phyloP scores from a whole-genome alignment of 2,797 vertebrate genomes.

The Mormyrus proboscirostris region DNA sequence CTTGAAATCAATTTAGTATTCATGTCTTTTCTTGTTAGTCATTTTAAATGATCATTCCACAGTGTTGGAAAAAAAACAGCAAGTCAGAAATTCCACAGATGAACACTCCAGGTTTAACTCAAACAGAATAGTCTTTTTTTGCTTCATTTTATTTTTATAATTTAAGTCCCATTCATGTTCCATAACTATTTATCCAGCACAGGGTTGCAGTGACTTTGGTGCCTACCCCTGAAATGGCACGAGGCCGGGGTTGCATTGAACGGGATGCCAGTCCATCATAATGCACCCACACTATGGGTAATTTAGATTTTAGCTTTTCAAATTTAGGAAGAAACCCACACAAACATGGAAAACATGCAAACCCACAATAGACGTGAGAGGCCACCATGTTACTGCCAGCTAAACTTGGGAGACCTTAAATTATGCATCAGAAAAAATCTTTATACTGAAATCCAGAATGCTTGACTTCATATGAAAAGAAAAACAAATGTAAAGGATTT shows the following conservation, averaged over 20 bases:
- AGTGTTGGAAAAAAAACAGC: background rate
- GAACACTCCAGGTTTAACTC: background rate
- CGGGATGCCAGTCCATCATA: background rate
- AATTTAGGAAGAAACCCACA: background rate
- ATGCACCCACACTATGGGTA: background rate
- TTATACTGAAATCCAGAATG: background rate
- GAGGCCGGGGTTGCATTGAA: background rate
- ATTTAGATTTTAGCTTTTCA: background rate
- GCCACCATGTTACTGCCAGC: background rate
- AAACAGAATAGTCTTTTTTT: background rate
- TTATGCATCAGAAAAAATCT: background rate
- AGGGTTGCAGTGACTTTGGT: background rate
- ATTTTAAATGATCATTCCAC: background rate
- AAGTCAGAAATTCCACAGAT: background rate
- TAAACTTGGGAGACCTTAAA: background rate
- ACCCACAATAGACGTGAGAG: background rate
- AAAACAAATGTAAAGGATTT: background rate
- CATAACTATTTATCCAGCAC: background rate
- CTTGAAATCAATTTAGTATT: background rate
- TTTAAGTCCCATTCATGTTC: background rate
- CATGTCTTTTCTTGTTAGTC: background rate
- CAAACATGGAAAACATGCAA: background rate
- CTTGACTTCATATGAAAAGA: background rate
- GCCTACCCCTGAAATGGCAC: background rate
- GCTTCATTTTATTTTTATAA: background rate